A percentile compares a stretch with the other conserved stretches of the same genome.
Evolutionary conservation across 2,888 invertebrate genomes (phyloP).

Genomic region (Drosophila macrothrix): DNA sequence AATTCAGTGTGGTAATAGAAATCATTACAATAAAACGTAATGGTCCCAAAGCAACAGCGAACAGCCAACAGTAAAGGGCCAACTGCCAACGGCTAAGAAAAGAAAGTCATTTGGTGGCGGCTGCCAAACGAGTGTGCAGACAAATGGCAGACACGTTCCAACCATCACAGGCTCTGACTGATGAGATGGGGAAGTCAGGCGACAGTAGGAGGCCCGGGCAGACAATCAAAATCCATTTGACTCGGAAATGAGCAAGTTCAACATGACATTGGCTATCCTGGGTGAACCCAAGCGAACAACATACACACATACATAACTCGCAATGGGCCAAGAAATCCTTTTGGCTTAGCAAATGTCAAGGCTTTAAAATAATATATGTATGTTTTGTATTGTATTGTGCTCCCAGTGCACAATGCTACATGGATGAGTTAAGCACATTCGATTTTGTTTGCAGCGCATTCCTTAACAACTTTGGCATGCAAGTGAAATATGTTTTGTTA

Average conservation of each 20-base stretch:
- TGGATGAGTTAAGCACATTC: constrained; percentile 42
- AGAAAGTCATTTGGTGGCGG: constrained; percentile 73
- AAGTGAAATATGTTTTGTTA: constrained; percentile 79
- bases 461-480: constrained; percentile 74
- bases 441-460: constrained; percentile 63
- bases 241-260: constrained; percentile 78
- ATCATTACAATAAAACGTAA: constrained; percentile 80
- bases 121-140: constrained; percentile 73
- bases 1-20: constrained; percentile 72
- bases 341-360: constrained; percentile 61
- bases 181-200: neutral
- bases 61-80: constrained; percentile 34
- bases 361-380: constrained; percentile 62
- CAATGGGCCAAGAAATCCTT: constrained; percentile 4
- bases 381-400: neutral
- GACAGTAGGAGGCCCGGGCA: constrained; percentile 44
- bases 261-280: constrained; percentile 55
- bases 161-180: constrained; percentile 50
- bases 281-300: constrained; percentile 12
- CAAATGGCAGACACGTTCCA: constrained; percentile 77
- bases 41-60: constrained; percentile 71
- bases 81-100: constrained; percentile 55
- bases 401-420: constrained; percentile 40
- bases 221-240: constrained; percentile 81
- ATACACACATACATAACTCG: constrained; percentile 9